Percentiles rank a stretch among this genome's conserved stretches.
These are phyloP conservation scores for Laodelphax striatellus DNA, from an alignment of 1,140 invertebrate species.

Conservation along the genomic window DNA sequence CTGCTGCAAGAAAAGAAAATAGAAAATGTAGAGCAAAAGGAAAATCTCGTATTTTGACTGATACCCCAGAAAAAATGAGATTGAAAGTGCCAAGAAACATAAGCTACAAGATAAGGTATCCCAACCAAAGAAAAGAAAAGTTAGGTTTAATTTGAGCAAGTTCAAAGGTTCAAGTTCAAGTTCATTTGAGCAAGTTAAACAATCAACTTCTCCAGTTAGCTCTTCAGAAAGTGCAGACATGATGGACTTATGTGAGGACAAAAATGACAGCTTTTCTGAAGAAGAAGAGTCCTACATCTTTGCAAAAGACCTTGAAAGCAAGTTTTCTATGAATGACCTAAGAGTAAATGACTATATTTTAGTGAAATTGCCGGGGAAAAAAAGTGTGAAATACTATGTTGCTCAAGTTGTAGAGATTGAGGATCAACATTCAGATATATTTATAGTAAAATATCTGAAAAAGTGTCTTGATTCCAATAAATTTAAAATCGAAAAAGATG, in stretches of 20 bases:
- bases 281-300: no score
- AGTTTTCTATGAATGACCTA: background rate
- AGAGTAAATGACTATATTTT: background rate
- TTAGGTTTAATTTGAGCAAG: no score
- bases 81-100: background rate
- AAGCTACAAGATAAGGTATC: no score
- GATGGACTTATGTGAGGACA: no score
- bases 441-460: background rate
- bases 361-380: background rate
- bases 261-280: no score
- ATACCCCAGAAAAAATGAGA: slow-evolving; percentile 4
- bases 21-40: slow-evolving; percentile 1
- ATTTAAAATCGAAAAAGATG: slow-evolving; percentile 2
- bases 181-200: no score
- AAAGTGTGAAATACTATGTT: background rate
- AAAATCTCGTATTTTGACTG: background rate
- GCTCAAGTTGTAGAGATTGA: background rate
- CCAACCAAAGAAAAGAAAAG: no score
- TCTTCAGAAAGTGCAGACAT: no score
- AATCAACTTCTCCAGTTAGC: no score
- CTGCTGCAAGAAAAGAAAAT: background rate
- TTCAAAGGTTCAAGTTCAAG: no score
- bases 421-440: background rate
- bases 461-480: slow-evolving; percentile 2
- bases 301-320: background rate